Base-by-base conservation (phyloP, 2,797 vertebrate genomes). In the Orientallactaga sibirica region DNA sequence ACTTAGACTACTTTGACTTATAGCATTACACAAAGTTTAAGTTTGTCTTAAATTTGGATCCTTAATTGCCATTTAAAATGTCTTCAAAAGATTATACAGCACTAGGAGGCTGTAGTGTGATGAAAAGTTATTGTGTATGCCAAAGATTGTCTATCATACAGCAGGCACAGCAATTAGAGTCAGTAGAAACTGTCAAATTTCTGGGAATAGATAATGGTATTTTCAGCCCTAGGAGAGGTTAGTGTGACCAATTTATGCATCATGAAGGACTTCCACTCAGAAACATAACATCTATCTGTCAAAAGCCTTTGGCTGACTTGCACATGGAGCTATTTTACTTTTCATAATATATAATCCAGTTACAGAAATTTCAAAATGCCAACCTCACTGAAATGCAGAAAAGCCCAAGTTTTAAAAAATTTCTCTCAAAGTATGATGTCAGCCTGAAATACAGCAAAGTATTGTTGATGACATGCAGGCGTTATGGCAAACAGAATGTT, bases 141-240 rank as follows among this genome's bases (percentile, higher is more conserved):
- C 95, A 94, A 94, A 94, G 71, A 91, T 29, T 90, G 75, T 95
- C 96, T 94, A n/a, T 95, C 96, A 94, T 68, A 48, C n/a, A 88
- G 61, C 48, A 82, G 82, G 66, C 61, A 77, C 68, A 95, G 92
- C 90, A 95, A 90, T 95, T 92, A 96, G 62, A 92, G 82, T 92
- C 85, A 78, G 79, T 66, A 95, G 90, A 94, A 93, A 80, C 92
- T 86, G 64, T 96, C 95, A 94, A 41, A 86, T 91, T 96, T 88
- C 90, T 83, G 64, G 87, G 88, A 94, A 73, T 79, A 95, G 90
- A 96, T 84, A 94, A 93, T 88, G 71, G 41, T 94, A 87, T 95
- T 90, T 96, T 78, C 93, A 92, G 74, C 82, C 67, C 27, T 95
- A 80, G n/a, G 25, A 96, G 95, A 95, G 90, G 82, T 93, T 90